Conservation (phyloP, 2,888 invertebrate genomes). For the Metalampra italica region DNA sequence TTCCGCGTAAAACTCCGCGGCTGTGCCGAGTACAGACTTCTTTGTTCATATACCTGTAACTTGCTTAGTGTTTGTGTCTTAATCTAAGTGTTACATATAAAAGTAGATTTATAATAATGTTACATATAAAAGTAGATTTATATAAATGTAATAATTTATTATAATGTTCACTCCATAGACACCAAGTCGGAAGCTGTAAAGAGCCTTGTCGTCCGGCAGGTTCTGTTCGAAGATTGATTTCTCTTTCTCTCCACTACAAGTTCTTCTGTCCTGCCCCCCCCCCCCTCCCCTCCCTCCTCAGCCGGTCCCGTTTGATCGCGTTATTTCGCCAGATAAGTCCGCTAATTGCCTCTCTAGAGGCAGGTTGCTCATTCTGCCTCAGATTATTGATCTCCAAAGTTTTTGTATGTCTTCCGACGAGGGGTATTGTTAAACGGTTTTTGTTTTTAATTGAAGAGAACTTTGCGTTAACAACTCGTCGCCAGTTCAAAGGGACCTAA, state of each 20-base stretch:
- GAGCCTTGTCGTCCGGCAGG: constrained; percentile 31
- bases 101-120: too few relatives aligned
- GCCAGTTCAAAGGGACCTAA: constrained; percentile 13
- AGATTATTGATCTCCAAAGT: constrained; percentile 63
- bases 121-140: too few relatives aligned
- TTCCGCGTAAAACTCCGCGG: too few relatives aligned
- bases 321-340: constrained; percentile 65
- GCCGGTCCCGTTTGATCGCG: constrained; percentile 52
- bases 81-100: too few relatives aligned
- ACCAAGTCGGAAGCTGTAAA: constrained; percentile 36
- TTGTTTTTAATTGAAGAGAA: constrained; percentile 51
- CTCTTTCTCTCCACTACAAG: constrained; percentile 56
- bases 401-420: constrained; percentile 65
- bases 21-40: too few relatives aligned
- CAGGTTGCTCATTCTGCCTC: constrained; percentile 63
- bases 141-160: too few relatives aligned
- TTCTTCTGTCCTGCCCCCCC: constrained; percentile 20
- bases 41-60: too few relatives aligned
- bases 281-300: constrained; percentile 13
- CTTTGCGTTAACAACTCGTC: constrained; percentile 19
- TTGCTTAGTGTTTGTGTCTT: too few relatives aligned
- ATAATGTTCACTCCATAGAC: too few relatives aligned
- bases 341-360: constrained; percentile 65
- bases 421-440: constrained; percentile 53
- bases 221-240: constrained; percentile 68